phyloP scores from a whole-genome alignment of 2,888 invertebrate species.

The Hetaerina titia region DNA sequence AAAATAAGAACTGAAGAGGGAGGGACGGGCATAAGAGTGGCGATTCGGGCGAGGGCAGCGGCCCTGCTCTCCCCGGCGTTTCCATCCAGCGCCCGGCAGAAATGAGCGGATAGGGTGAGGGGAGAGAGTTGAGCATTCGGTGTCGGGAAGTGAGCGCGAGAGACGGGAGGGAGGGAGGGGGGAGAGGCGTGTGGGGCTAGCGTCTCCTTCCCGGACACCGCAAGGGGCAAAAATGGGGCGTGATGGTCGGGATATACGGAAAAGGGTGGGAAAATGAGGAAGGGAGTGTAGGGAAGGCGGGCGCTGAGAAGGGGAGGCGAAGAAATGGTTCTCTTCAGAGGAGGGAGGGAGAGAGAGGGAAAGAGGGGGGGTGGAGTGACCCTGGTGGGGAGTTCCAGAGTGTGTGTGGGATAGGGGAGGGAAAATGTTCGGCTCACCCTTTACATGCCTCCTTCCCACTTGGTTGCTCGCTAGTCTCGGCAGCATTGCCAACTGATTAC shows the following conservation, averaged over 20 bases:
- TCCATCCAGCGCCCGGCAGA: background rate
- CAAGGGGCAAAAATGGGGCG: conserved; percentile 64
- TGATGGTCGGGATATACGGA: conserved; percentile 15
- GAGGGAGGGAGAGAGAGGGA: background rate
- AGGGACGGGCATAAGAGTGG: background rate
- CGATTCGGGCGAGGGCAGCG: background rate
- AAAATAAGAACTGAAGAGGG: background rate
- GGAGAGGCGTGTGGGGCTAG: background rate
- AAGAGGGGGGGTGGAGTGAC: too few species aligned
- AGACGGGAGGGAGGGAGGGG: background rate
- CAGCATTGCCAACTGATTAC: background rate
- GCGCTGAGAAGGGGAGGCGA: background rate
- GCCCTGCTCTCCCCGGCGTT: background rate
- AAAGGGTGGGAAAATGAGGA: background rate
- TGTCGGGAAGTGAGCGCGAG: background rate
- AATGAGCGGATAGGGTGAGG: background rate
- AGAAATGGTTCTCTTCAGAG: background rate
- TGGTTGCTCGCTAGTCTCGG: background rate
- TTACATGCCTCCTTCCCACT: background rate
- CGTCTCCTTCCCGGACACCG: conserved; percentile 34
- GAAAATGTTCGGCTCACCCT: conserved; percentile 55
- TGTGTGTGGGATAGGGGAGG: conserved; percentile 20
- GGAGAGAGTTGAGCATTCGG: conserved; percentile 8
- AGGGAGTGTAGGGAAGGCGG: background rate
- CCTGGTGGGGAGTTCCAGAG: background rate